These are phyloP conservation scores for Epinotia brunnichana DNA, from an alignment of 2,888 invertebrate genomes.

Conservation along the genomic window DNA sequence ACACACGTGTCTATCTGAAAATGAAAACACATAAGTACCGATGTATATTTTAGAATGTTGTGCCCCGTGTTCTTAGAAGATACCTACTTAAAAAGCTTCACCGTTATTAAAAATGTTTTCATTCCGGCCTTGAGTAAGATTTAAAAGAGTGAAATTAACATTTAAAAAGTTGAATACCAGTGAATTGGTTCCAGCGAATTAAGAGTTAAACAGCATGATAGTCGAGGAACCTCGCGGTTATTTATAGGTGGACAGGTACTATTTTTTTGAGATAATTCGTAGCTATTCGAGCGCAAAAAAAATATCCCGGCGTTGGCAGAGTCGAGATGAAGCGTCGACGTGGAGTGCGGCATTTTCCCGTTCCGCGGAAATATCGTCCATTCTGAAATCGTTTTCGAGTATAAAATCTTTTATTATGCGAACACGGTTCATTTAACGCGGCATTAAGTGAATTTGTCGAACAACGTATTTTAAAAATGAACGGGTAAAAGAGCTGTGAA, in stretches of 20 bases:
- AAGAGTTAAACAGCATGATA: conserved; percentile 40
- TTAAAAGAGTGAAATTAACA: neutral
- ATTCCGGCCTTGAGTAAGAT: neutral
- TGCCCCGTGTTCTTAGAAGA: neutral
- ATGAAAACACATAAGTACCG: too few relatives aligned
- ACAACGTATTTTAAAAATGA: conserved; percentile 80
- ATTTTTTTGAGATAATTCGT: conserved; percentile 58
- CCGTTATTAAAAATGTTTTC: neutral
- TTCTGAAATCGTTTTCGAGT: conserved; percentile 78
- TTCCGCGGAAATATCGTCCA: conserved; percentile 75
- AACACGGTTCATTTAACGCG: conserved; percentile 81
- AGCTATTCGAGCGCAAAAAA: conserved; percentile 63
- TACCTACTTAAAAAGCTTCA: neutral
- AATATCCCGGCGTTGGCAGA: conserved; percentile 61
- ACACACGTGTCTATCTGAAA: too few relatives aligned
- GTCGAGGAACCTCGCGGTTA: conserved; percentile 58
- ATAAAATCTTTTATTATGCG: conserved; percentile 82
- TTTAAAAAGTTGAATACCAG: neutral
- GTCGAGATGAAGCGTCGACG: conserved; percentile 62
- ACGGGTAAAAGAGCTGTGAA: conserved; percentile 74
- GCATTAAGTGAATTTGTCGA: conserved; percentile 83
- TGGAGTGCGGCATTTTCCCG: conserved; percentile 63
- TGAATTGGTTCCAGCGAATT: conserved; percentile 51
- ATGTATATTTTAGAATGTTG: neutral
- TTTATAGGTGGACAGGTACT: conserved; percentile 63